phyloP scores from a whole-genome alignment of 2,888 invertebrate species.

The Platypus cylindrus region DNA sequence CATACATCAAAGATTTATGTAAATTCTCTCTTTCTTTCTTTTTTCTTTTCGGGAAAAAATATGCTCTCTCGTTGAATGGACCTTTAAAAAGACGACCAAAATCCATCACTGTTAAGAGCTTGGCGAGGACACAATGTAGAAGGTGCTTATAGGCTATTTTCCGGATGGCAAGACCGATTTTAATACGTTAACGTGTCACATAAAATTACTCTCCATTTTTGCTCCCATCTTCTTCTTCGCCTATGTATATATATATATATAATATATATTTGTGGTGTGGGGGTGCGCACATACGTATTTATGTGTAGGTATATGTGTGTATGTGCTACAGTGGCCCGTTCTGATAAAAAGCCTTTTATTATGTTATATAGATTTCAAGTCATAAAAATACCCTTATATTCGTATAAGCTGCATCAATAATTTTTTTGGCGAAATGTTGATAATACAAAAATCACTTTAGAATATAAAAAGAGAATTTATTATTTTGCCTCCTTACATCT shows the following conservation, averaged over 20 bases:
- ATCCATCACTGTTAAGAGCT: conserved; percentile 15
- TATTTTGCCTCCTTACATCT: too few species aligned
- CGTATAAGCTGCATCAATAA: conserved; percentile 4
- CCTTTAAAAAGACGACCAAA: conserved; percentile 21
- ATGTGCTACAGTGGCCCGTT: conserved; percentile 11
- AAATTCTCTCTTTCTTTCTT: conserved; percentile 19
- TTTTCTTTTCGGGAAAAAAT: conserved; percentile 17
- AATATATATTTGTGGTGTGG: too few species aligned
- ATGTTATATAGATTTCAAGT: conserved; percentile 13
- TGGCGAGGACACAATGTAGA: conserved; percentile 30
- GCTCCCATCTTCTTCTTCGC: too few species aligned
- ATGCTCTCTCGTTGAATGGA: conserved; percentile 19
- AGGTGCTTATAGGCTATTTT: conserved; percentile 37
- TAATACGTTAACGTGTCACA: conserved; percentile 38
- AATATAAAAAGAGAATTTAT: conserved; percentile 10
- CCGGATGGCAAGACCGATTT: conserved; percentile 37
- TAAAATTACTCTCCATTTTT: conserved; percentile 33
- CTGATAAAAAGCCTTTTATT: conserved; percentile 17
- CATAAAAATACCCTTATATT: conserved; percentile 13
- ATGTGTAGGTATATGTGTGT: too few species aligned
- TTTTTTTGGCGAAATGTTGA: conserved; percentile 7
- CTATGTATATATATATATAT: too few species aligned
- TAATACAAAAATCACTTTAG: conserved; percentile 9
- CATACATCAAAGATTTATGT: conserved; percentile 23
- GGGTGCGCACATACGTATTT: conserved; percentile 17